Evolutionary conservation across 2,113 vertebrate genomes (phyloP), one percentile per base, ranked within the genome.

Genomic region (Delphinus delphis): DNA sequence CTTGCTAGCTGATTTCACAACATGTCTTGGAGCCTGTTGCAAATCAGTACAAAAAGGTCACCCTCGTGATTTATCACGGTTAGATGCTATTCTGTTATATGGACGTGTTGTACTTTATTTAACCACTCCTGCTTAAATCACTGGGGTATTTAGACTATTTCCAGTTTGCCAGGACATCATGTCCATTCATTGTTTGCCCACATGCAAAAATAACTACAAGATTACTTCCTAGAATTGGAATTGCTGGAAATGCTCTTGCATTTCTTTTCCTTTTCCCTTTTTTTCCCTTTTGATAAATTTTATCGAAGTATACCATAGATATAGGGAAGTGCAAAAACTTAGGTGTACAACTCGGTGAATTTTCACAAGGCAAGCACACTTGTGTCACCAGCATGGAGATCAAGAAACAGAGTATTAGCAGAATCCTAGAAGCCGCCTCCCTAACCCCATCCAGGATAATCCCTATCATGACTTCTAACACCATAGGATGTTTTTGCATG

Each of bases 401-500:
- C 36, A 68, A 70, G 90, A 87, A 50, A 41, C 44, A 17, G 31
- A 83, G 17, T n/a, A 44, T 62, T 44, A 23, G 44, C 38, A 41
- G 9, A 63, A 63, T 67, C 9, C 3, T 8, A 23, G n/a, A 67
- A 60, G 20, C 1, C 47, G 41, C 73, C 41, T 21, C 31, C 25
- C 2, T 74, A 23, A 31, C 5, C 5, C 13, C 28, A 9, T 14
- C 36, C 60, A 23, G 36, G 28, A 68, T 74, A 63, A 5, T 23
- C 28, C 44, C 47, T 11, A 31, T 18, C 11, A 6, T 41, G 60
- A 20, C 70, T 33, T 47, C 36, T 38, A 5, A 12, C 31, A 9
- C 60, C 44, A 2, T 0, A 0, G 2, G 18, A 20, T 62, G 20
- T 4, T 47, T 73, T 71, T 13, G 41, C 14, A 4, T 18, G 15